Conservation (phyloP, 2,888 invertebrate species). For the Epiblema foenella region DNA sequence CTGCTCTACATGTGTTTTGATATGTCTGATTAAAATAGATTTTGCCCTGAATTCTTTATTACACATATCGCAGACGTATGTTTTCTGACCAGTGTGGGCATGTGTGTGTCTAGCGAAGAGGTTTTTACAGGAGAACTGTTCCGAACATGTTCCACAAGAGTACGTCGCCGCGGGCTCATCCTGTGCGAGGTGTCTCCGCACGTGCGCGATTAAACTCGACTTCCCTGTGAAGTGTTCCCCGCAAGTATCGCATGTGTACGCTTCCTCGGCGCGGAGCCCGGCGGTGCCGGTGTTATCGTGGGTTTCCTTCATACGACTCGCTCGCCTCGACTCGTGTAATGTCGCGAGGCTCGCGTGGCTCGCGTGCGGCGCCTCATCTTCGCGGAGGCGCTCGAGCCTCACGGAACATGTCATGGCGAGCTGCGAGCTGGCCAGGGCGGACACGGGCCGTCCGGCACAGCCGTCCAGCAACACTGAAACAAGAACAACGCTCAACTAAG, state of each 20-base stretch:
- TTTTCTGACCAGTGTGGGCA: background rate
- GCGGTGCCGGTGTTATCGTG: background rate
- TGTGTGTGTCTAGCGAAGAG: background rate
- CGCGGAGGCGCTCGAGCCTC: background rate
- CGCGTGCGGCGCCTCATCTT: background rate
- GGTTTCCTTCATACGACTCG: background rate
- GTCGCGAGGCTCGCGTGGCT: background rate
- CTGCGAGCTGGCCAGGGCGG: background rate
- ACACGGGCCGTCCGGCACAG: background rate
- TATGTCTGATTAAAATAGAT: background rate
- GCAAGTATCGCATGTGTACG: slow-evolving; percentile 1
- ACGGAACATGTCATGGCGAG: background rate
- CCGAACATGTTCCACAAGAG: background rate
- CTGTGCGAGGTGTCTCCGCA: background rate
- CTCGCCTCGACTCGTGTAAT: background rate
- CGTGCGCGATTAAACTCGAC: background rate
- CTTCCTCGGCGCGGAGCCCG: background rate
- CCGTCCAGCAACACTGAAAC: background rate
- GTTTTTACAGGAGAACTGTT: background rate
- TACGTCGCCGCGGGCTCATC: background rate
- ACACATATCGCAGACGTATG: slow-evolving; percentile 2
- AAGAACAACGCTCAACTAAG: background rate
- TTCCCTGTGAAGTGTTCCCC: slow-evolving; percentile 1
- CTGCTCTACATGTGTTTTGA: background rate
- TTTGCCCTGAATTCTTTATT: background rate